Evolutionary conservation across 2,888 invertebrate genomes (phyloP).

Genomic region (Caenorhabditis wallacei): DNA sequence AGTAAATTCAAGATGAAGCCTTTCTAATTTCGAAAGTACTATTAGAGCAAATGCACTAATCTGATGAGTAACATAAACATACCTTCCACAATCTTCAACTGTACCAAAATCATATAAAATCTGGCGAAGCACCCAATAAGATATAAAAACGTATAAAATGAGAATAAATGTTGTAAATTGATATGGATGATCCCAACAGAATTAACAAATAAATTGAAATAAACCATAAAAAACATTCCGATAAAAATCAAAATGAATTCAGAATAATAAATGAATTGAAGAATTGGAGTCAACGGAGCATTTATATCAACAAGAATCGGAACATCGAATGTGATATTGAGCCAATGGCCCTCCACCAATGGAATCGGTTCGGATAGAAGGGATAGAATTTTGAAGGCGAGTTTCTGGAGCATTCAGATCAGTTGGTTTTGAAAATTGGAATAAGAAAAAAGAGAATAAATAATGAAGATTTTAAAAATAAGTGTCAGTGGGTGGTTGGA

Average conservation of each 20-base stretch:
- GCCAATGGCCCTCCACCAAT: conserved; percentile 51
- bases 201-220: conserved; percentile 52
- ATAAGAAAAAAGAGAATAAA: not conserved
- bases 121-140: conserved; percentile 28
- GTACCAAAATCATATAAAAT: conserved; percentile 53
- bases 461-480: not conserved
- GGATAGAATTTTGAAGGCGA: conserved; percentile 33
- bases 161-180: conserved; percentile 42
- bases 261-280: conserved; percentile 33
- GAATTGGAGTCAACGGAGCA: conserved; percentile 36
- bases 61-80: no score
- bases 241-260: conserved; percentile 31
- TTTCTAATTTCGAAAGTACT: no score
- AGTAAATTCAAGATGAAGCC: no score
- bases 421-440: not conserved
- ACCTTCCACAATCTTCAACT: conserved; percentile 51
- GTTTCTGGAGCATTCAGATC: conserved; percentile 33
- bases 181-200: conserved; percentile 37
- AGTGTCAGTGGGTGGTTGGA: not conserved
- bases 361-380: conserved; percentile 49
- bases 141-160: conserved; percentile 21
- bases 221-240: conserved; percentile 46
- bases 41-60: no score
- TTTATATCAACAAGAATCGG: conserved; percentile 56
- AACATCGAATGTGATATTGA: conserved; percentile 58